Base-by-base conservation (phyloP, 2,888 invertebrate species). In the Chymomyza caudatula region DNA sequence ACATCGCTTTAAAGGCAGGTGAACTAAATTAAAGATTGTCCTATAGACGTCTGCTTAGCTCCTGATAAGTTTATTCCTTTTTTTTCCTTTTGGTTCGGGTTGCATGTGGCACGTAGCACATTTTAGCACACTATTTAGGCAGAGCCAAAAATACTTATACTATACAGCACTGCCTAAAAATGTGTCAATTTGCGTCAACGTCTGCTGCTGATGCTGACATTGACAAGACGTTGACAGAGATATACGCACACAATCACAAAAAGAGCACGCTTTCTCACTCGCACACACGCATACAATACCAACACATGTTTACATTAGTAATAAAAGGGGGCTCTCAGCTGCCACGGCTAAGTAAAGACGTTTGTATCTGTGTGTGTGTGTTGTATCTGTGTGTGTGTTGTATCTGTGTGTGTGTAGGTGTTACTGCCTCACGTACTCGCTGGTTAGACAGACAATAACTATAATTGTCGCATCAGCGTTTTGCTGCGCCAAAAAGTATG, bases 391-490 rank as follows among this genome's bases (percentile, higher is more conserved):
- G 29, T 29, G 11, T 37, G n/a, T n/a, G n/a, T n/a, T 11, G 11
- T 11, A 6, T 37, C 37, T 37, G 5, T 37, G 5, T 17, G 4
- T 19, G 15, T 47, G 15, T 17, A 75, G 76, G 74, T 74, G 68
- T 60, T 60, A 61, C 60, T 56, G 62, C 43, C 79, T 76, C 79
- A 78, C 79, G 78, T 78, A 79, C 71, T 42, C 49, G 65, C 62
- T 64, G 69, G 67, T 76, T 78, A 78, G 75, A 51, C 81, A 81
- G 80, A 81, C 83, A 81, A 81, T 81, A 82, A 81, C 83, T 82
- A 81, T 82, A 82, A 81, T 82, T 81, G 81, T 80, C 81, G 83
- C 81, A 81, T 82, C 81, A 81, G 83, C 81, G 71, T 82, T 82
- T 78, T 82, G 71, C 64, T 65, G 44, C 44, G 51, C 73, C 75